Percentiles rank a stretch among this genome's conserved stretches.
Evolutionary conservation across 1,140 invertebrate genomes (phyloP).

Genomic region (Nymphalis io): DNA sequence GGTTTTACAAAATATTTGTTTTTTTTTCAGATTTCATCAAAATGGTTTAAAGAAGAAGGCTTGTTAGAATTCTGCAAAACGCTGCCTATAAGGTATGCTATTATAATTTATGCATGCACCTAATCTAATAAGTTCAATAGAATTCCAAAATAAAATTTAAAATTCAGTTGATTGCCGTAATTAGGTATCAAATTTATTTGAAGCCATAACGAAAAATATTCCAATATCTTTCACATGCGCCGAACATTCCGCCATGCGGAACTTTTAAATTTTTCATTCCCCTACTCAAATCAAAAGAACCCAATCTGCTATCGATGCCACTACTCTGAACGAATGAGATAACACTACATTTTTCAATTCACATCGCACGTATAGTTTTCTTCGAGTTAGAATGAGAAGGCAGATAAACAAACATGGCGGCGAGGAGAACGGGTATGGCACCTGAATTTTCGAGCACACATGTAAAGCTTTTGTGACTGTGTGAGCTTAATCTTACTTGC

Average conservation of each 20-base stretch:
- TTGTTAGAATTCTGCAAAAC: constrained; percentile 43
- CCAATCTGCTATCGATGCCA: constrained; percentile 51
- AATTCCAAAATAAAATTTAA: background rate
- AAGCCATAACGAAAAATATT: constrained; percentile 27
- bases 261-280: constrained; percentile 70
- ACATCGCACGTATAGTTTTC: constrained; percentile 29
- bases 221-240: constrained; percentile 24
- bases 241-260: constrained; percentile 33
- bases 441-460: constrained; percentile 63
- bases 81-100: constrained; percentile 60
- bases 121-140: background rate
- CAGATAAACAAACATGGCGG: constrained; percentile 72
- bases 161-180: constrained; percentile 5
- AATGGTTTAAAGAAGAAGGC: constrained; percentile 59
- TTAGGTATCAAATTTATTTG: constrained; percentile 29
- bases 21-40: constrained; percentile 65
- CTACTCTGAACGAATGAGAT: constrained; percentile 52
- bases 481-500: constrained; percentile 32
- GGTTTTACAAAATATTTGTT: no score
- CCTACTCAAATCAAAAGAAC: constrained; percentile 69
- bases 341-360: constrained; percentile 47
- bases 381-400: constrained; percentile 54
- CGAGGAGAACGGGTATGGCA: constrained; percentile 56
- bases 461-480: constrained; percentile 38
- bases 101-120: background rate